Evolutionary conservation across 2,113 vertebrate species (phyloP).

Genomic region (Ascaphus truei): DNA sequence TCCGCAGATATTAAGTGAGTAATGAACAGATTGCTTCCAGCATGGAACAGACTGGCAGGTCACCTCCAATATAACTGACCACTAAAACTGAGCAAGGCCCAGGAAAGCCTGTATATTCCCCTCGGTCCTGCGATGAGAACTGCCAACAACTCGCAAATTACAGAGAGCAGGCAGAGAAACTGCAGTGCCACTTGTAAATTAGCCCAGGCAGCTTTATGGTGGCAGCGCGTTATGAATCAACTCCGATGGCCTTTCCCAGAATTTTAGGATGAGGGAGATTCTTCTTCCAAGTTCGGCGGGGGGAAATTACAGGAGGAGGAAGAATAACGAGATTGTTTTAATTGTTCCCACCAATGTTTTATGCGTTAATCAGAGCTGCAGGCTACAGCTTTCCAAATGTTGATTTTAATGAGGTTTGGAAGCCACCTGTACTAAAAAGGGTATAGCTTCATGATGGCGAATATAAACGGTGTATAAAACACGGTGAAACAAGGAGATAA

Average conservation of each 20-base stretch:
- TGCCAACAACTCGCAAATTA: neutral
- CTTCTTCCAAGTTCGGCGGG: neutral
- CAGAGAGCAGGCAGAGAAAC: neutral
- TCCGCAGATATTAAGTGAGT: neutral
- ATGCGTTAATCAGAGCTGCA: neutral
- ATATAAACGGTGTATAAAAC: slow-evolving; percentile 17
- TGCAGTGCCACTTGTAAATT: neutral
- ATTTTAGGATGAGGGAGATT: neutral
- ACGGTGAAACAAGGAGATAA: neutral
- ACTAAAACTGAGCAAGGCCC: neutral
- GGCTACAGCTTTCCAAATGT: neutral
- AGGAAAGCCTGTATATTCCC: neutral
- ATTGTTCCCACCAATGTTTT: neutral
- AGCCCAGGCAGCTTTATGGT: neutral
- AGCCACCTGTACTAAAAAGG: neutral
- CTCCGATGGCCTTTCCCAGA: neutral
- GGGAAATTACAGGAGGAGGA: neutral
- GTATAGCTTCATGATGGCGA: neutral
- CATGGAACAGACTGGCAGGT: neutral
- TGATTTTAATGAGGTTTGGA: neutral
- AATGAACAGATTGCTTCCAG: neutral
- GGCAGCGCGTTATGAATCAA: slow-evolving; percentile 4
- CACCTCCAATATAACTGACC: neutral
- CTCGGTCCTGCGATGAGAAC: neutral
- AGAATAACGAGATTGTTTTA: neutral